A percentile compares a stretch with the other conserved stretches of the same genome.
Evolutionary conservation across 2,113 vertebrate genomes (phyloP).

Genomic region (Channa argus): DNA sequence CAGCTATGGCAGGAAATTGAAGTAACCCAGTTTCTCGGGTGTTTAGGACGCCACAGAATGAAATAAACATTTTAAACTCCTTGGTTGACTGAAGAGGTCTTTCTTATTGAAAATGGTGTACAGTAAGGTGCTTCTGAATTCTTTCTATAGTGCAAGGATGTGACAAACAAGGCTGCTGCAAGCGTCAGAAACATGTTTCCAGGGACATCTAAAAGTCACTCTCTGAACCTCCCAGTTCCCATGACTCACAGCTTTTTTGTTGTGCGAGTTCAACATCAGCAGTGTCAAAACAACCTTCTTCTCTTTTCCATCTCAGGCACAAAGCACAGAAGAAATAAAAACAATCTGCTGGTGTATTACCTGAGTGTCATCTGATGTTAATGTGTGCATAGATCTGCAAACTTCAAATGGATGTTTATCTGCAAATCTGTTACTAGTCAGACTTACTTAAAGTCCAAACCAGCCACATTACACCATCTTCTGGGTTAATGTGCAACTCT

Average conservation of each 20-base stretch:
- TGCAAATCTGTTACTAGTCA: background rate
- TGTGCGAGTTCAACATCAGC: constrained; percentile 36
- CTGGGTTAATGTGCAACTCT: background rate
- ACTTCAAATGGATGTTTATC: constrained; percentile 11
- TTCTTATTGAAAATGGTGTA: background rate
- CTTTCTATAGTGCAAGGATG: constrained; percentile 12
- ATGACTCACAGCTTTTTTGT: constrained; percentile 52
- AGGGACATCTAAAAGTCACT: constrained; percentile 29
- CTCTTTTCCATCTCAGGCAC: constrained; percentile 29
- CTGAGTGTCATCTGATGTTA: constrained; percentile 15
- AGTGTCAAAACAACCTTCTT: constrained; percentile 41
- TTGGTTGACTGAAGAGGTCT: background rate
- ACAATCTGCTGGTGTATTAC: constrained; percentile 14
- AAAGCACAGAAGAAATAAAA: constrained; percentile 13
- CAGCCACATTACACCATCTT: background rate
- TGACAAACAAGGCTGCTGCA: constrained; percentile 40
- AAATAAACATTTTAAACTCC: constrained; percentile 9
- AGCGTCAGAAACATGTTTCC: constrained; percentile 37
- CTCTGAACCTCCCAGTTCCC: constrained; percentile 50
- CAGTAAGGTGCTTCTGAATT: background rate
- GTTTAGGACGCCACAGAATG: background rate
- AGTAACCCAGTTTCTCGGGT: background rate
- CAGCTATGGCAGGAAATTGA: background rate
- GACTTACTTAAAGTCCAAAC: background rate
- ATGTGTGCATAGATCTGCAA: constrained; percentile 8